phyloP scores from a whole-genome alignment of 2,113 vertebrate species.

The Acinonyx jubatus region DNA sequence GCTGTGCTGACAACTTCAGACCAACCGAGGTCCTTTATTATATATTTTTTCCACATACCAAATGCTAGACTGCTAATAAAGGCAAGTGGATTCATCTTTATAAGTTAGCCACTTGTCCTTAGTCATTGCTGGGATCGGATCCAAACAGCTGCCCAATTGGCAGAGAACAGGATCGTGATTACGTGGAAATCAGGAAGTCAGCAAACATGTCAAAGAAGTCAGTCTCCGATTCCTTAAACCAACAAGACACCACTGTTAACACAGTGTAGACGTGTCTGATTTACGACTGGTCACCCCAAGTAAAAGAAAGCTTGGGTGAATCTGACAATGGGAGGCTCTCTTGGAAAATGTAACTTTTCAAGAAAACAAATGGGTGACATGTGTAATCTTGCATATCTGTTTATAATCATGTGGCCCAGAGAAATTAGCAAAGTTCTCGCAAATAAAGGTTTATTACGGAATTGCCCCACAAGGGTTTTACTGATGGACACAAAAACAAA shows the following conservation, averaged over 20 bases:
- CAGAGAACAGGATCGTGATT: neutral
- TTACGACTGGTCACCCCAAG: neutral
- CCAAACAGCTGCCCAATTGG: neutral
- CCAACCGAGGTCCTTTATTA: neutral
- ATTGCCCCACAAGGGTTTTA: neutral
- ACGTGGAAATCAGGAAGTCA: slow-evolving; percentile 3
- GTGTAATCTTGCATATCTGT: neutral
- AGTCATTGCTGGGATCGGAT: neutral
- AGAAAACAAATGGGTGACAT: neutral
- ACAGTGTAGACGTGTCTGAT: neutral
- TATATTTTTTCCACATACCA: neutral
- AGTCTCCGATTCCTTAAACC: neutral
- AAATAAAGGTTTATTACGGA: neutral
- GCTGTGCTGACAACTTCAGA: neutral
- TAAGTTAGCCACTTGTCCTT: neutral
- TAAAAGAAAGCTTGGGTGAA: neutral
- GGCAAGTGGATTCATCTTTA: neutral
- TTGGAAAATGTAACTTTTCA: neutral
- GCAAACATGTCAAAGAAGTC: neutral
- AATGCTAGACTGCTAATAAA: neutral
- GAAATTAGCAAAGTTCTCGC: neutral
- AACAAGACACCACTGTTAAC: neutral
- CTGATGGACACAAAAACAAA: neutral
- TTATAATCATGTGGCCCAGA: neutral
- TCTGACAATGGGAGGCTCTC: neutral